phyloP scores from a whole-genome alignment of 2,797 vertebrate genomes.

The Rhadinocentrus ornatus region DNA sequence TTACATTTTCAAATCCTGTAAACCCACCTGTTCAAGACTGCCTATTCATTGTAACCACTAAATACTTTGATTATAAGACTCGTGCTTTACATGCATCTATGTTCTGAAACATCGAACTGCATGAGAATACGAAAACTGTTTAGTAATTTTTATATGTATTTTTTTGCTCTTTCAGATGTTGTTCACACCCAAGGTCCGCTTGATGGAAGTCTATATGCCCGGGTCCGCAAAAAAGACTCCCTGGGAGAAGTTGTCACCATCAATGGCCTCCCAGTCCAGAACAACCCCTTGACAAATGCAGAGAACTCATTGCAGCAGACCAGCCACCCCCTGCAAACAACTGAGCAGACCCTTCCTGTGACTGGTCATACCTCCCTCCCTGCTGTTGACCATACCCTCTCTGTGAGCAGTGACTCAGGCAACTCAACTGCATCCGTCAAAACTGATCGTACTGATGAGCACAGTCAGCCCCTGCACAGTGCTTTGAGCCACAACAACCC shows the following conservation, averaged over 20 bases:
- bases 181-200: slow-evolving; percentile 94
- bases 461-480: slow-evolving; percentile 64
- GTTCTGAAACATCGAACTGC: not conserved
- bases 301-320: slow-evolving; percentile 70
- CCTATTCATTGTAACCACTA: too few species aligned
- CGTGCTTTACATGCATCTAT: not conserved
- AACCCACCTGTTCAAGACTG: too few species aligned
- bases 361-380: slow-evolving; percentile 78
- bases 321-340: slow-evolving; percentile 69
- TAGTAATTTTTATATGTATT: slow-evolving; percentile 1
- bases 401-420: slow-evolving; percentile 96
- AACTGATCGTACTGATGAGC: slow-evolving; percentile 95
- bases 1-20: too few species aligned
- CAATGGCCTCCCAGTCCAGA: slow-evolving; percentile 84
- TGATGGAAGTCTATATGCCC: slow-evolving; percentile 95
- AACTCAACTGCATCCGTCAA: slow-evolving; percentile 97
- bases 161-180: slow-evolving; percentile 82
- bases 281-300: slow-evolving; percentile 75
- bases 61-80: too few species aligned
- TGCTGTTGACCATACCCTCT: slow-evolving; percentile 87
- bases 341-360: slow-evolving; percentile 75
- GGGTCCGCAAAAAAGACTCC: slow-evolving; percentile 95
- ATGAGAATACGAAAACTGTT: not conserved
- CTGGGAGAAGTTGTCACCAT: slow-evolving; percentile 87
- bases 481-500: slow-evolving; percentile 65